A percentile compares a stretch with the other conserved stretches of the same genome.
Conservation (phyloP, 1,140 invertebrate genomes). For the Yoshiicerus persimilis region DNA sequence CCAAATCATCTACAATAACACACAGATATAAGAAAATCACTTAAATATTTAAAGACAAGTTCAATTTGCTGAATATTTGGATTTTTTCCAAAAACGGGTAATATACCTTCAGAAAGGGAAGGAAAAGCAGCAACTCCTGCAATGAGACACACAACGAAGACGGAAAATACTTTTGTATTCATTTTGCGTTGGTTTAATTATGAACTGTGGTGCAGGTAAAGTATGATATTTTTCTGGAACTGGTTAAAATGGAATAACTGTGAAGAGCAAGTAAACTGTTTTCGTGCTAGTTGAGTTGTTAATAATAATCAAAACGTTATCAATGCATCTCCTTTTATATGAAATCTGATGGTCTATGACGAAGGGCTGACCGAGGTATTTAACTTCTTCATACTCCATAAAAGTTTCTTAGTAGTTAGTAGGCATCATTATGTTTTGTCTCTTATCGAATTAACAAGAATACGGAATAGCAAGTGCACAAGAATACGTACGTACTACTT, state of each 20-base stretch:
- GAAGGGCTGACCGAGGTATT: neutral
- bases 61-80: neutral
- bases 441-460: neutral
- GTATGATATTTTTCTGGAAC: neutral
- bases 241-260: neutral
- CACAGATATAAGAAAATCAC: neutral
- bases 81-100: neutral
- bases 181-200: neutral
- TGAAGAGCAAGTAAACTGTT: neutral
- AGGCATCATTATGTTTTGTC: neutral
- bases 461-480: neutral
- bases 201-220: neutral
- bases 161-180: neutral
- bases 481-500: neutral
- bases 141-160: neutral
- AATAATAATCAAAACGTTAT: neutral
- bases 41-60: too few relatives aligned
- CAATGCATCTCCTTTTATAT: constrained; percentile 1
- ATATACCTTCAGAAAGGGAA: neutral
- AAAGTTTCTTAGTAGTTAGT: neutral
- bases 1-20: neutral
- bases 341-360: neutral
- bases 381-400: neutral
- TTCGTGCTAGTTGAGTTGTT: neutral
- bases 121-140: neutral